These are phyloP conservation scores for Drosophila azteca DNA, from an alignment of 1,140 invertebrate species.

Conservation along the genomic window DNA sequence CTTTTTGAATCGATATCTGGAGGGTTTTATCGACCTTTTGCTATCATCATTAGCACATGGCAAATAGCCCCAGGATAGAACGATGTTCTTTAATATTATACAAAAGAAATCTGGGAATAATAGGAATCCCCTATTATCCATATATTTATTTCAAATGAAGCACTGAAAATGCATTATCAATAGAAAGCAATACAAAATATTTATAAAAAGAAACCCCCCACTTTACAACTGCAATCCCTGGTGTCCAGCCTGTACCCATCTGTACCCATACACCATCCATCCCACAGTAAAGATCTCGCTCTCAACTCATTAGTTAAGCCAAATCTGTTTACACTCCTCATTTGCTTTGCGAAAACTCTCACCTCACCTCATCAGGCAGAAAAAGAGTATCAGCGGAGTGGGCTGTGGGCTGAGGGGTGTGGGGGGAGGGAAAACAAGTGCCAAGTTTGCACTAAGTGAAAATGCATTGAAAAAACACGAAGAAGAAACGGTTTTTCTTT, in stretches of 20 bases:
- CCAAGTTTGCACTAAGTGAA: slow-evolving; percentile 66
- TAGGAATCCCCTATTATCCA: too few species aligned
- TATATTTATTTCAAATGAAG: neutral
- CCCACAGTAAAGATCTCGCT: slow-evolving; percentile 1
- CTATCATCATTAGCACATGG: slow-evolving; percentile 28
- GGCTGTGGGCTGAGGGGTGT: neutral
- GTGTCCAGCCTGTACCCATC: neutral
- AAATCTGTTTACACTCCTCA: slow-evolving; percentile 47
- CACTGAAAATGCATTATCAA: neutral
- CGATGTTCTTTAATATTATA: too few species aligned
- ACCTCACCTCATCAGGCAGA: slow-evolving; percentile 51
- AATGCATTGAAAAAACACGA: slow-evolving; percentile 50
- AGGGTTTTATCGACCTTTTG: slow-evolving; percentile 8
- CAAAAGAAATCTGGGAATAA: too few species aligned
- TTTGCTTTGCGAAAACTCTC: slow-evolving; percentile 62
- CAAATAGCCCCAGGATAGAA: too few species aligned
- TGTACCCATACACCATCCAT: neutral
- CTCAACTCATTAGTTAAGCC: slow-evolving; percentile 29
- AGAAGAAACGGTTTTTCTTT: slow-evolving; percentile 6
- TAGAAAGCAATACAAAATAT: neutral
- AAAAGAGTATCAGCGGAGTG: slow-evolving; percentile 4
- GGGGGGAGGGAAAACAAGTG: slow-evolving; percentile 29
- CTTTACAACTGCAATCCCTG: neutral
- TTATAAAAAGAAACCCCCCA: neutral
- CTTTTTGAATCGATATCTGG: neutral